Percentiles rank a stretch among this genome's conserved stretches.
These are phyloP conservation scores for Trissolcus basalis DNA, from an alignment of 1,140 invertebrate genomes.

Conservation along the genomic window DNA sequence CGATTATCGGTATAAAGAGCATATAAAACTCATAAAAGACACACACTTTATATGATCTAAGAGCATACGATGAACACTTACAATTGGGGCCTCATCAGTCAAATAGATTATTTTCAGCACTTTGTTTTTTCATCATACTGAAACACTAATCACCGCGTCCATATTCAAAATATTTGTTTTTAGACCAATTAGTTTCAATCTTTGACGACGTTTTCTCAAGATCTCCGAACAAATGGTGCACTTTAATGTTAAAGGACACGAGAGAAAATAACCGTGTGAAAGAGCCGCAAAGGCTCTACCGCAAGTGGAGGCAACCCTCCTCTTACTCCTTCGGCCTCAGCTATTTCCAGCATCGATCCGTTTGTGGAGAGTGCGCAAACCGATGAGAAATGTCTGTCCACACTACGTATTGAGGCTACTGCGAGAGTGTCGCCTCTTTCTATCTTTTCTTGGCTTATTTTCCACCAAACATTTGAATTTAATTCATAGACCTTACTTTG, in stretches of 20 bases:
- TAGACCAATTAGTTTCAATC: background rate
- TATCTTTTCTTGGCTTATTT: conserved; percentile 3
- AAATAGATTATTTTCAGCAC: conserved; percentile 65
- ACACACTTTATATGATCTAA: background rate
- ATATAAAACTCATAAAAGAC: no score
- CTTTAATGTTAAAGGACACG: conserved; percentile 12
- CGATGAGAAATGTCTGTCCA: conserved; percentile 35
- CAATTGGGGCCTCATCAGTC: conserved; percentile 73
- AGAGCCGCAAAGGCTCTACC: conserved; percentile 68
- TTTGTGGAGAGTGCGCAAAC: conserved; percentile 67
- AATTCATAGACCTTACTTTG: no score
- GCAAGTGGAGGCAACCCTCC: conserved; percentile 73
- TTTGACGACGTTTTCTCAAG: background rate
- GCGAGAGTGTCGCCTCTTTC: conserved; percentile 33
- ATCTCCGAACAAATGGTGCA: conserved; percentile 1
- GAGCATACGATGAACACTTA: conserved; percentile 61
- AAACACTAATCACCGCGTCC: conserved; percentile 20
- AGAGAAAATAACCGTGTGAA: conserved; percentile 48
- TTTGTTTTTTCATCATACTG: conserved; percentile 69
- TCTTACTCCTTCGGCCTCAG: conserved; percentile 70
- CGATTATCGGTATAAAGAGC: no score
- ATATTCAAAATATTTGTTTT: background rate
- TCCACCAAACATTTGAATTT: no score
- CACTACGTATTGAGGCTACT: conserved; percentile 15
- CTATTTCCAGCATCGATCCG: conserved; percentile 71